Base-by-base conservation (phyloP, 1,140 invertebrate species). In the Bicyclus anynana region DNA sequence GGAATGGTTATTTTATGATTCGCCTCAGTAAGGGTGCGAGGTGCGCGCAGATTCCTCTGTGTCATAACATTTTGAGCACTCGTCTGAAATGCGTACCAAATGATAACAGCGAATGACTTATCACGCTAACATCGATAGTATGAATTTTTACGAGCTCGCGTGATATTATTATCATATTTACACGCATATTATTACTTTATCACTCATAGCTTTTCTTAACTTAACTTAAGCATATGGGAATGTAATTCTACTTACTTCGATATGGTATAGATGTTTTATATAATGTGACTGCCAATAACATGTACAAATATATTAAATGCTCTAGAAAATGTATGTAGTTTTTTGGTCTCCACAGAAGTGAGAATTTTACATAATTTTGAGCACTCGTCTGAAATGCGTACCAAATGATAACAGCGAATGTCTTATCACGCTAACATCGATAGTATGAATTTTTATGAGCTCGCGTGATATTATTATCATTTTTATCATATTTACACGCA, bases 1-100 rank as follows among this genome's bases (percentile, higher is more conserved):
- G 74, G 67, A 82, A 84, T 84, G 80, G 81, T 75, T 85, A 79
- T 87, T 87, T 85, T 85, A 87, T 72, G 79, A 76, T 80, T 42
- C 47, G 33, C 51, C 38, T 67, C 62, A 64, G 69, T 75, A 73
- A 70, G 72, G 76, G 77, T 67, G 69, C 62, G 69, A 44, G 40
- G 40, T 55, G 68, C 57, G 44, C 23, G 64, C 64, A 71, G 74
- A 77, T 75, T 74, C 59, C 51, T 46, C 26, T 81, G 84, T 83
- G 84, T 83, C 82, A 84, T 85, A 87, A 87, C 81, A 84, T 85
- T 85, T 73, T 75, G 72, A 73, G 71, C 71, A 66, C 70, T 67
- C 80, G 65, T 60, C 59, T 60, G 37, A 58, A 47, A 49, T 52
- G 63, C 59, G 64, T 64, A 53, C 60, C 49, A 65, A 70, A 64